Conservation (phyloP, 2,888 invertebrate species). For the Rhamphomyia laevipes region DNA sequence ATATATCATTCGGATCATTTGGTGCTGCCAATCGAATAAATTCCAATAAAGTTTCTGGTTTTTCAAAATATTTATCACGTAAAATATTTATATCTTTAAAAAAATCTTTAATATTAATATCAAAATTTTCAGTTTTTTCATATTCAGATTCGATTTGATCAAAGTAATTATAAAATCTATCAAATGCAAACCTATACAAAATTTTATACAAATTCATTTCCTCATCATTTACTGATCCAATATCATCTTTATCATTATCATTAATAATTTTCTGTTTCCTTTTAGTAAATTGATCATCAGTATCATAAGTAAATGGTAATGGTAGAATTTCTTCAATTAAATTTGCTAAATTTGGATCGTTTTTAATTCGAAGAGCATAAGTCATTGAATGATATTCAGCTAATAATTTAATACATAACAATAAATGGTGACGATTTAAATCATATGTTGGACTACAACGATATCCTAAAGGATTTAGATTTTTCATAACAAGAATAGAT, state of each 20-base stretch:
- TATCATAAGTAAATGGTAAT: slow-evolving; percentile 21
- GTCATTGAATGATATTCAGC: slow-evolving; percentile 30
- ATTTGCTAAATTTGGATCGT: slow-evolving; percentile 21
- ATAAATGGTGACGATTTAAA: slow-evolving; percentile 26
- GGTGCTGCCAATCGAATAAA: slow-evolving; percentile 20
- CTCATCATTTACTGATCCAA: background rate
- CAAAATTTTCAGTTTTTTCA: background rate
- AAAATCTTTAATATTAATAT: slow-evolving; percentile 7
- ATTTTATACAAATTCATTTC: slow-evolving; percentile 22
- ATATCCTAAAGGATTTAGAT: slow-evolving; percentile 27
- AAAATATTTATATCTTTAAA: slow-evolving; percentile 20
- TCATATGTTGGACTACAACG: slow-evolving; percentile 26
- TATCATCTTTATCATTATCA: slow-evolving; percentile 7
- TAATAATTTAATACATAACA: slow-evolving; percentile 24
- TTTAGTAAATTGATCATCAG: background rate
- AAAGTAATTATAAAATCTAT: slow-evolving; percentile 29
- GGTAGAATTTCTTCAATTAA: slow-evolving; percentile 22
- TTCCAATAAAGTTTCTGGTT: slow-evolving; percentile 27
- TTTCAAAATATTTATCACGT: slow-evolving; percentile 22
- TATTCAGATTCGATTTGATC: slow-evolving; percentile 15
- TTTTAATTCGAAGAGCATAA: slow-evolving; percentile 24
- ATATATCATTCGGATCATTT: slow-evolving; percentile 21
- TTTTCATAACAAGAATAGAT: slow-evolving; percentile 28
- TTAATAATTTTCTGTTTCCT: background rate
- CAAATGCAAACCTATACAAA: slow-evolving; percentile 27